Evolutionary conservation across 2,797 vertebrate genomes (phyloP).

Genomic region (Rhyacichthys aspro): DNA sequence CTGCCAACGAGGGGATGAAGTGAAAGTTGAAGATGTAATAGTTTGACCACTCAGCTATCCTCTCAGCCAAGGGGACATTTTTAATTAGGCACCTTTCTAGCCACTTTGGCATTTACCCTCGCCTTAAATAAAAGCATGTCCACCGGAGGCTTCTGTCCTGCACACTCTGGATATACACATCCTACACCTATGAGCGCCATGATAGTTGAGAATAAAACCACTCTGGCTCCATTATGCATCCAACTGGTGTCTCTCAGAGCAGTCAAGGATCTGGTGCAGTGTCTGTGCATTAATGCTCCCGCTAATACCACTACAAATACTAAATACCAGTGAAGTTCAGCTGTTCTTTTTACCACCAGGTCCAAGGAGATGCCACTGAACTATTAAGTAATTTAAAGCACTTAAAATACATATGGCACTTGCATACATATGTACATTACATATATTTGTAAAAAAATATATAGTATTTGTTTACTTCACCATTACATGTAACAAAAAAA

Average conservation of each 20-base stretch:
- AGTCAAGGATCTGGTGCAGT: constrained; percentile 64
- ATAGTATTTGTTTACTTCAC: too few species aligned
- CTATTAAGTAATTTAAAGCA: constrained; percentile 8
- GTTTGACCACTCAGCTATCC: constrained; percentile 30
- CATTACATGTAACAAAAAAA: too few species aligned
- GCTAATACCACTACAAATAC: constrained; percentile 60
- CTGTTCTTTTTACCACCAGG: constrained; percentile 62
- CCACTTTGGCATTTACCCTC: constrained; percentile 49
- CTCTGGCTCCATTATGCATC: constrained; percentile 18
- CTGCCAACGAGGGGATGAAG: constrained; percentile 28
- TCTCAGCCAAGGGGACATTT: constrained; percentile 18
- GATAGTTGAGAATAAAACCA: constrained; percentile 14
- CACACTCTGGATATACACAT: constrained; percentile 8
- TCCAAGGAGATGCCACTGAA: constrained; percentile 51
- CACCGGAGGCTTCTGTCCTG: constrained; percentile 26
- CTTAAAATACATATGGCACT: too few species aligned
- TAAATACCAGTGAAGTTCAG: constrained; percentile 69
- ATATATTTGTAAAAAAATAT: too few species aligned
- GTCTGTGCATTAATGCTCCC: constrained; percentile 74
- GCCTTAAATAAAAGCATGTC: constrained; percentile 50
- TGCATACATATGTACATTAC: too few species aligned
- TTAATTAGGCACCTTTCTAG: constrained; percentile 55
- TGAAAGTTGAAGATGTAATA: constrained; percentile 47
- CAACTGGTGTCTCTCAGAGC: constrained; percentile 66
- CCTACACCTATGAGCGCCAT: constrained; percentile 19